Percentiles rank a stretch among this genome's conserved stretches.
Evolutionary conservation across 2,113 vertebrate species (phyloP).

Genomic region (Heterotis niloticus): DNA sequence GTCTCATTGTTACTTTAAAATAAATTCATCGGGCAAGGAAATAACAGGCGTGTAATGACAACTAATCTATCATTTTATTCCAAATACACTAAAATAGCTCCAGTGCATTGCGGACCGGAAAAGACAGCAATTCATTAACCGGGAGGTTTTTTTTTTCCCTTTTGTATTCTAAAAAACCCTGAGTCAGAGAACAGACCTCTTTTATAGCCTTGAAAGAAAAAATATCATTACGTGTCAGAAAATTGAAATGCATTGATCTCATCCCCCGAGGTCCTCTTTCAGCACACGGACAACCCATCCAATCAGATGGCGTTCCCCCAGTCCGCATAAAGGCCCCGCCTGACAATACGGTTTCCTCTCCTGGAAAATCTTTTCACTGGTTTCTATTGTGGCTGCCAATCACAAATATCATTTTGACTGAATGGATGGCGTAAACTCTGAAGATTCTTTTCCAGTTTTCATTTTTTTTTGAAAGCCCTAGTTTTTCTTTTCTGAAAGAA

Average conservation of each 20-base stretch:
- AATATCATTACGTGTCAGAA: conserved; percentile 36
- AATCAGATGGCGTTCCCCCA: conserved; percentile 28
- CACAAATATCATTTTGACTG: conserved; percentile 1
- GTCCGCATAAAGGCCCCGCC: conserved; percentile 21
- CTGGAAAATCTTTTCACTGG: conserved; percentile 18
- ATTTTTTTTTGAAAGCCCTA: neutral
- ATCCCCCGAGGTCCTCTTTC: conserved; percentile 22
- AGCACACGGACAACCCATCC: neutral
- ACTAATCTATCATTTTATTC: neutral
- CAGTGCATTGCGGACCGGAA: neutral
- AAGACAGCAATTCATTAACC: neutral
- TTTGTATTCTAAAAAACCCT: conserved; percentile 19
- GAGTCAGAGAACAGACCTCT: neutral
- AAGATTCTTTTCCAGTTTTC: neutral
- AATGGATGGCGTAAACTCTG: neutral
- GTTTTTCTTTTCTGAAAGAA: conserved; percentile 4
- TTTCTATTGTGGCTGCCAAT: conserved; percentile 18
- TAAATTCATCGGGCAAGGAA: neutral
- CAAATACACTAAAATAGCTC: neutral
- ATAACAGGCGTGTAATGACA: neutral
- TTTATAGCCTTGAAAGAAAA: conserved; percentile 17
- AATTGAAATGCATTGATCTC: conserved; percentile 43
- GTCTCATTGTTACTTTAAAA: neutral
- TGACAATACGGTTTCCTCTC: conserved; percentile 18
- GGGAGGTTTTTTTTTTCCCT: neutral